These are phyloP conservation scores for Theocolax elegans DNA, from an alignment of 1,140 invertebrate species.

Conservation along the genomic window DNA sequence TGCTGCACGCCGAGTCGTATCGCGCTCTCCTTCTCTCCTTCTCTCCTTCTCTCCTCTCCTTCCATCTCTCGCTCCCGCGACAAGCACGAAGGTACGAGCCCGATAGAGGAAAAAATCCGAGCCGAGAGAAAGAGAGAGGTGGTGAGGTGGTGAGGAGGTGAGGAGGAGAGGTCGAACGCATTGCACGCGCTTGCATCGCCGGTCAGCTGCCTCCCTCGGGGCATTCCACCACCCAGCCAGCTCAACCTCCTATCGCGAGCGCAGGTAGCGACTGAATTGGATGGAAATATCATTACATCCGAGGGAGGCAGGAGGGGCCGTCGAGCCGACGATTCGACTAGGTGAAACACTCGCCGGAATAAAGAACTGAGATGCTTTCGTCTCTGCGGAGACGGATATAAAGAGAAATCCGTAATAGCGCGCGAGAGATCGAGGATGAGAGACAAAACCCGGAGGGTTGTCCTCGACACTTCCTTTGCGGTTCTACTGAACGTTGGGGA, in stretches of 20 bases:
- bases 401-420: conserved; percentile 18
- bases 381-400: conserved; percentile 44
- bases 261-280: conserved; percentile 58
- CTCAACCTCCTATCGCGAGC: neutral
- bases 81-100: too few species aligned
- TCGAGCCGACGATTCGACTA: too few species aligned
- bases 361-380: conserved; percentile 41
- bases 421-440: neutral
- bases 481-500: too few species aligned
- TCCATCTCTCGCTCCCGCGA: too few species aligned
- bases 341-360: neutral
- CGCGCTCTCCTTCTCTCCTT: too few species aligned
- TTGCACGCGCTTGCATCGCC: conserved; percentile 33
- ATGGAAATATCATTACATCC: conserved; percentile 64
- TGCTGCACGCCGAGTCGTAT: too few species aligned
- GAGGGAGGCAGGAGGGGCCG: too few species aligned
- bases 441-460: too few species aligned
- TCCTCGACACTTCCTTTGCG: neutral
- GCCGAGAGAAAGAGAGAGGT: conserved; percentile 34
- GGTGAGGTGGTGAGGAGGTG: conserved; percentile 44
- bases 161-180: conserved; percentile 16
- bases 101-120: neutral
- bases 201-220: conserved; percentile 1
- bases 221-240: neutral
- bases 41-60: too few species aligned